Conservation (phyloP, 2,888 invertebrate genomes). For the Dorcus parallelipipedus region DNA sequence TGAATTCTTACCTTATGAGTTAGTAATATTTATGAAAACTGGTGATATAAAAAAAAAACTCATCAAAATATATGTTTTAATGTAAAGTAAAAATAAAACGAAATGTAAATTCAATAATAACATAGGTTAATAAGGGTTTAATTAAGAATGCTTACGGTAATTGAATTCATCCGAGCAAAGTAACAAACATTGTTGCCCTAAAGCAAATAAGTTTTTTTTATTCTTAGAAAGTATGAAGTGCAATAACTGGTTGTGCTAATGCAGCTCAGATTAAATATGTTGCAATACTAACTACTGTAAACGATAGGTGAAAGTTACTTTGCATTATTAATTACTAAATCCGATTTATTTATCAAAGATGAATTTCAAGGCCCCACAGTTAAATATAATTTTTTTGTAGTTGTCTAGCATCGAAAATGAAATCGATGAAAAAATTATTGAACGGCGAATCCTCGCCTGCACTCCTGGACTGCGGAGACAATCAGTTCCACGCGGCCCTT, state of each 20-base stretch:
- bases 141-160: no score
- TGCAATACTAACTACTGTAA: neutral
- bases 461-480: constrained; percentile 67
- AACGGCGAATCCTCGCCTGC: constrained; percentile 60
- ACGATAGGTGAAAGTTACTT: constrained; percentile 1
- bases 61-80: no score
- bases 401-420: constrained; percentile 79
- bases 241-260: neutral
- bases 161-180: no score
- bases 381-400: constrained; percentile 47
- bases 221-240: neutral
- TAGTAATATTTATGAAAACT: no score
- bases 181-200: no score
- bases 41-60: no score
- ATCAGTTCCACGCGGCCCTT: constrained; percentile 69
- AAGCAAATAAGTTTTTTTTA: neutral
- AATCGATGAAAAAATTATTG: constrained; percentile 79
- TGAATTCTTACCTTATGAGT: no score
- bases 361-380: neutral
- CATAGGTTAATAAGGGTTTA: no score
- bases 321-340: neutral
- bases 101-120: no score
- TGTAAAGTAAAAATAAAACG: no score
- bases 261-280: neutral
- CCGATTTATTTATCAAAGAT: neutral